Conservation (phyloP, 2,888 invertebrate genomes). For the Hypomecis atomaria region DNA sequence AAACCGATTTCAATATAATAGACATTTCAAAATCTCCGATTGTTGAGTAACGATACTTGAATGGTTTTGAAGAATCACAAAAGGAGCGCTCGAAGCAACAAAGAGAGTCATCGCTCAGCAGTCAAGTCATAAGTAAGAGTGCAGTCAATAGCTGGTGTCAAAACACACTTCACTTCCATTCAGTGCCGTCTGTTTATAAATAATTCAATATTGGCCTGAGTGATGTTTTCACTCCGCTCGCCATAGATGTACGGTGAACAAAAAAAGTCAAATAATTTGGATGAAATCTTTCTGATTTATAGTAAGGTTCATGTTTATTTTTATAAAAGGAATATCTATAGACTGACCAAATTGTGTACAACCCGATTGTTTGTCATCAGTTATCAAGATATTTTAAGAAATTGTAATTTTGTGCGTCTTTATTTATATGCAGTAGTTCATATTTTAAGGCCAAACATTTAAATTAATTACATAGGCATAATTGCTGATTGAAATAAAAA, state of each 20-base stretch:
- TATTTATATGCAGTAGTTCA: too few relatives aligned
- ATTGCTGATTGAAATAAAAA: too few relatives aligned
- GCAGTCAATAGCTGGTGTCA: slow-evolving; percentile 80
- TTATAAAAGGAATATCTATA: too few relatives aligned
- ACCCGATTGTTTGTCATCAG: too few relatives aligned
- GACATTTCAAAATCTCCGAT: slow-evolving; percentile 25
- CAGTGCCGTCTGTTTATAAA: slow-evolving; percentile 74
- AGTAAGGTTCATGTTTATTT: too few relatives aligned
- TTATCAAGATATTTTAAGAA: too few relatives aligned
- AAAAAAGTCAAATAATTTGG: slow-evolving; percentile 21
- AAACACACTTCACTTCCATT: slow-evolving; percentile 70
- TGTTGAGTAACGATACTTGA: slow-evolving; percentile 50
- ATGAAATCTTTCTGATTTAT: too few relatives aligned
- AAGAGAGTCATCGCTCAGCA: slow-evolving; percentile 76
- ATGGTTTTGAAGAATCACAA: slow-evolving; percentile 54
- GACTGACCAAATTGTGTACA: too few relatives aligned
- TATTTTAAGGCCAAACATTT: too few relatives aligned
- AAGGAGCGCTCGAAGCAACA: slow-evolving; percentile 53
- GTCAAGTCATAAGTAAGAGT: slow-evolving; percentile 68
- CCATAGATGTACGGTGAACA: slow-evolving; percentile 46
- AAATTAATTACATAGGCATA: too few relatives aligned
- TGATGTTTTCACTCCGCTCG: slow-evolving; percentile 56
- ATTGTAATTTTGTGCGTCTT: too few relatives aligned
- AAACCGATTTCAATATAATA: slow-evolving; percentile 27
- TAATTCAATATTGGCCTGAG: slow-evolving; percentile 74